Evolutionary conservation across 2,888 invertebrate species (phyloP).

Genomic region (Parochlus steinenii): DNA sequence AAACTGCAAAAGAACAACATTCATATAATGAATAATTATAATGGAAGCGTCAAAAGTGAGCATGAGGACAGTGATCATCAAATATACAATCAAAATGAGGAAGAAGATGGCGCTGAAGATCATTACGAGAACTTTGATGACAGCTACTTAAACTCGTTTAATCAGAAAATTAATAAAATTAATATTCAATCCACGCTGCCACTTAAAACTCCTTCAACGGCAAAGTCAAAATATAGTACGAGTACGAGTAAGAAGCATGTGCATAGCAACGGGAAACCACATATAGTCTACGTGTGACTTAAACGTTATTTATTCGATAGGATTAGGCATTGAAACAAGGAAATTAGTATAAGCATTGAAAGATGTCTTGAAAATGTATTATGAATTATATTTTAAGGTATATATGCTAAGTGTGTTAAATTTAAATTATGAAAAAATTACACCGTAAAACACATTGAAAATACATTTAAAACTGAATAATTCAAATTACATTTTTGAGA

Average conservation of each 20-base stretch:
- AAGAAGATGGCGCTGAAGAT: slow-evolving; percentile 22
- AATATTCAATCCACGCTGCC: slow-evolving; percentile 8
- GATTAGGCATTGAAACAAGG: too few relatives aligned
- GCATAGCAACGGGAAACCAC: slow-evolving; percentile 22
- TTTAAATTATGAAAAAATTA: too few relatives aligned
- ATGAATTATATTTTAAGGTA: too few relatives aligned
- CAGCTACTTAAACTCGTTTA: slow-evolving; percentile 17
- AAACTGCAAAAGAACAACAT: slow-evolving; percentile 5
- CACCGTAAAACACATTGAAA: too few relatives aligned
- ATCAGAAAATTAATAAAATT: slow-evolving; percentile 8
- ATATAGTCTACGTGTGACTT: slow-evolving; percentile 37
- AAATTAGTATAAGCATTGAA: too few relatives aligned
- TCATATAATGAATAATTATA: slow-evolving; percentile 7
- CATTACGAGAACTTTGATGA: slow-evolving; percentile 31
- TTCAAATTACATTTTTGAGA: too few relatives aligned
- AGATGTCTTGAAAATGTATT: too few relatives aligned
- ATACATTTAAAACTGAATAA: too few relatives aligned
- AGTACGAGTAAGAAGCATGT: slow-evolving; percentile 4
- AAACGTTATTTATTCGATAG: too few relatives aligned
- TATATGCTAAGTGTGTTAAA: too few relatives aligned
- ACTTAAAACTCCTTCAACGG: slow-evolving; percentile 5
- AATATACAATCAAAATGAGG: slow-evolving; percentile 9
- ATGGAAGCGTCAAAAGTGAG: slow-evolving; percentile 21
- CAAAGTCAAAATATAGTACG: slow-evolving; percentile 1
- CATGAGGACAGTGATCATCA: slow-evolving; percentile 23